Evolutionary conservation across 2,888 invertebrate species (phyloP), one percentile per base, ranked within the genome.

Genomic region (Ligdia adustata): DNA sequence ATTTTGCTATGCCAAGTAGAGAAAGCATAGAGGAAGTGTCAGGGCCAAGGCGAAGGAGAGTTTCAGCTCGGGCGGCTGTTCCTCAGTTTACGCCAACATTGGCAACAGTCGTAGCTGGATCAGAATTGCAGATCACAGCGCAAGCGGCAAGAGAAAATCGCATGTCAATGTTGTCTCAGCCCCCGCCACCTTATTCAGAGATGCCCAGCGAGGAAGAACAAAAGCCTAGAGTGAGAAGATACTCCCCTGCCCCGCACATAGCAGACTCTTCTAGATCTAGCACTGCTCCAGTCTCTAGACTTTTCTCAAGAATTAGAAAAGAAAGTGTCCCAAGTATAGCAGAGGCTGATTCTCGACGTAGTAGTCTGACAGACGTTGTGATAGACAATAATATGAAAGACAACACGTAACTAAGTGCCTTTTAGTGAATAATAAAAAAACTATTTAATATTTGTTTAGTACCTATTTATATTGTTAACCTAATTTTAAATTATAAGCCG

Each of bases 341-440:
- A 52, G 82, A 79, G 35, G 69, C 63, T 44, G 72, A 68, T 61
- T 82, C 82, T 2, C 79, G 91, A 60, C 79, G 90, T 35, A 75
- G 78, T 41, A 91, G 91, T 66, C 69, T 91, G 55, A 91, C 88
- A 28, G 91, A 91, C 60, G 69, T 91, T 64, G 87, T 87, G 55
- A 84, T 91, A 70, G 91, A 91, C 50, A 89, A 75, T 64, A 79
- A 76, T 65, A 79, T 83, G 60, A 87, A 86, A 78, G 85, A 90
- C 70, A 83, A 86, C 60, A 86, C 87, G 77, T 89, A 83, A 77
- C 64, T 18, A 41, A 38, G 72, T 80, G 79, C 75, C 72, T 76
- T 72, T 54, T 81, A 83, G 78, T 62, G 57, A 68, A 81, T 75
- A 76, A 72, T 69, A 72, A 66, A 59, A n/a, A 55, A 68, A 68